A percentile compares a stretch with the other conserved stretches of the same genome.
Evolutionary conservation across 2,888 invertebrate genomes (phyloP).

Genomic region (Argynnis bischoffii): DNA sequence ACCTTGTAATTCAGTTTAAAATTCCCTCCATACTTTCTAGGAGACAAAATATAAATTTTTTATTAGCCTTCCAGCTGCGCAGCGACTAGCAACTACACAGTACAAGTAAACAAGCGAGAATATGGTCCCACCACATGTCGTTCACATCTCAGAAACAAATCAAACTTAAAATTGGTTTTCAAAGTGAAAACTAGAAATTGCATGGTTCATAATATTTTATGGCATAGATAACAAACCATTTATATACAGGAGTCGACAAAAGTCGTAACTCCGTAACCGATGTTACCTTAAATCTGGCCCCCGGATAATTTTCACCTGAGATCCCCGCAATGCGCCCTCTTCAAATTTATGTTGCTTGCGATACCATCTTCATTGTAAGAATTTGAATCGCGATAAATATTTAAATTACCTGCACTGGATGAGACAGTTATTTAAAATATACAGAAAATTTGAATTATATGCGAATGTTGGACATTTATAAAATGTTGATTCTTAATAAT

Average conservation of each 20-base stretch:
- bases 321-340: constrained; percentile 50
- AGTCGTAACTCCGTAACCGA: constrained; percentile 49
- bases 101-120: background rate
- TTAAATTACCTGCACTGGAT: constrained; percentile 46
- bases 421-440: constrained; percentile 30
- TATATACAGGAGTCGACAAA: constrained; percentile 41
- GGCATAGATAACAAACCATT: constrained; percentile 43
- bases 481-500: too few relatives aligned
- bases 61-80: background rate
- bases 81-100: constrained; percentile 4
- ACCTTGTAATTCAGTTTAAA: background rate
- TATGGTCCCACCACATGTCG: constrained; percentile 6
- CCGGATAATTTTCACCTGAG: constrained; percentile 79
- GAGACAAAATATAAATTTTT: constrained; percentile 8
- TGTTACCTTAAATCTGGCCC: constrained; percentile 74
- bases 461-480: too few relatives aligned
- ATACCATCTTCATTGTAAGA: constrained; percentile 73
- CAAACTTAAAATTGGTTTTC: constrained; percentile 39
- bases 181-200: constrained; percentile 40
- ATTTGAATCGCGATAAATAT: constrained; percentile 54
- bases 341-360: constrained; percentile 70
- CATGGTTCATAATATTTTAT: constrained; percentile 45
- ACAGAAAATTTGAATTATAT: too few relatives aligned
- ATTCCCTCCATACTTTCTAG: background rate
- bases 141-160: constrained; percentile 21